Conservation (phyloP, 1,140 invertebrate genomes). For the Centruroides sculpturatus region DNA sequence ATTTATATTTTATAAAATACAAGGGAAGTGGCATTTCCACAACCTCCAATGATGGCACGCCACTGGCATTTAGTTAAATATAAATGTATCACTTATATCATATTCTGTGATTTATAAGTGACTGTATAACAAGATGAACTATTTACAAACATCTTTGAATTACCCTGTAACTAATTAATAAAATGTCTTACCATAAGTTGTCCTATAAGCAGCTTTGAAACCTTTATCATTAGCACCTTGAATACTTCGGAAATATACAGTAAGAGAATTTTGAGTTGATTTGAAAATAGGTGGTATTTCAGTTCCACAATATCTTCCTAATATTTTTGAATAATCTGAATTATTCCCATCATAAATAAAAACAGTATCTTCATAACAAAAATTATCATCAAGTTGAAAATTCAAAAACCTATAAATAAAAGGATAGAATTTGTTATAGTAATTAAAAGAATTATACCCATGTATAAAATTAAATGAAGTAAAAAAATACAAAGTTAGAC, state of each 20-base stretch:
- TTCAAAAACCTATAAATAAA: too few species aligned
- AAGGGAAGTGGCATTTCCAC: too few species aligned
- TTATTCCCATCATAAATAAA: constrained; percentile 20
- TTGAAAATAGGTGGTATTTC: constrained; percentile 34
- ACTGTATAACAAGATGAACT: too few species aligned
- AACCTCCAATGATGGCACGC: too few species aligned
- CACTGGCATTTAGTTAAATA: too few species aligned
- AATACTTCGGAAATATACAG: constrained; percentile 42
- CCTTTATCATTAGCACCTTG: constrained; percentile 26
- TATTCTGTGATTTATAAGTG: too few species aligned
- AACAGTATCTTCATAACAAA: constrained; percentile 25
- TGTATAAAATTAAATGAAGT: too few species aligned
- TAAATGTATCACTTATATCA: too few species aligned
- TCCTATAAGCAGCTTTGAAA: constrained; percentile 42
- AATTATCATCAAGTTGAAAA: neutral
- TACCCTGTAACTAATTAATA: constrained; percentile 2
- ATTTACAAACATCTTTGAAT: neutral
- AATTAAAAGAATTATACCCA: too few species aligned
- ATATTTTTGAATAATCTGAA: neutral
- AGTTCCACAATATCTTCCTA: constrained; percentile 29
- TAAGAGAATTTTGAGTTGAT: constrained; percentile 37
- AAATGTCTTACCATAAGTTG: constrained; percentile 41
- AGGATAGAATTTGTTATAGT: too few species aligned
- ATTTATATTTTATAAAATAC: too few species aligned
- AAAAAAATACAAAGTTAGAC: too few species aligned